A percentile compares a stretch with the other conserved stretches of the same genome.
Conservation (phyloP, 2,113 vertebrate genomes). For the Micronycteris hirsuta region DNA sequence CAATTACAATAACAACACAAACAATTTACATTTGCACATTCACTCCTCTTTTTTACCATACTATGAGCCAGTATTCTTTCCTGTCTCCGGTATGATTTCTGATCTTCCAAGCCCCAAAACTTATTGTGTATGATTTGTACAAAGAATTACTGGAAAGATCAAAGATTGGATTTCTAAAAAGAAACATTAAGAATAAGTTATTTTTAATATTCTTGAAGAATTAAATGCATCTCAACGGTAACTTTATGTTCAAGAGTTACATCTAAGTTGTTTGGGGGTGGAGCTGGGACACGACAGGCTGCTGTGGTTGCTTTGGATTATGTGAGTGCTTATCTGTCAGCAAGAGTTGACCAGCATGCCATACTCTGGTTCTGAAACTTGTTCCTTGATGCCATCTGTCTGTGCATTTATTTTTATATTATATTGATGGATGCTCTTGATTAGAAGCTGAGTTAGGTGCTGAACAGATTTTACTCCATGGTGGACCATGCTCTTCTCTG, state of each 20-base stretch:
- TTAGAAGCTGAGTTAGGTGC: neutral
- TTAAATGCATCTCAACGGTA: neutral
- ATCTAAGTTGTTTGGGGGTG: neutral
- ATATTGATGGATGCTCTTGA: neutral
- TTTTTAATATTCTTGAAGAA: neutral
- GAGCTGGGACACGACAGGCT: fast-evolving
- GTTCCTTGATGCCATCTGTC: neutral
- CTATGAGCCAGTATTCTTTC: neutral
- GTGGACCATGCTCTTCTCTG: neutral
- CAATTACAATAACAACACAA: neutral
- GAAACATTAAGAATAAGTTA: neutral
- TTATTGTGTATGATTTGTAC: neutral
- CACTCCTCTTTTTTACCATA: neutral
- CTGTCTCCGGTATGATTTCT: neutral
- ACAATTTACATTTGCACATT: neutral
- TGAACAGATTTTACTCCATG: neutral
- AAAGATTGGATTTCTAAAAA: neutral
- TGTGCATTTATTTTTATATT: neutral
- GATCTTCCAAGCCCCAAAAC: neutral
- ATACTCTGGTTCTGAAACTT: neutral
- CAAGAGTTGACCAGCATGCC: neutral
- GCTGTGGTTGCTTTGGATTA: neutral
- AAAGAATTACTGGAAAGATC: neutral
- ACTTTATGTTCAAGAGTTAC: neutral
- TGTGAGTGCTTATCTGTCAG: neutral